Conservation (phyloP, 2,888 invertebrate species). For the Alcis repandata region DNA sequence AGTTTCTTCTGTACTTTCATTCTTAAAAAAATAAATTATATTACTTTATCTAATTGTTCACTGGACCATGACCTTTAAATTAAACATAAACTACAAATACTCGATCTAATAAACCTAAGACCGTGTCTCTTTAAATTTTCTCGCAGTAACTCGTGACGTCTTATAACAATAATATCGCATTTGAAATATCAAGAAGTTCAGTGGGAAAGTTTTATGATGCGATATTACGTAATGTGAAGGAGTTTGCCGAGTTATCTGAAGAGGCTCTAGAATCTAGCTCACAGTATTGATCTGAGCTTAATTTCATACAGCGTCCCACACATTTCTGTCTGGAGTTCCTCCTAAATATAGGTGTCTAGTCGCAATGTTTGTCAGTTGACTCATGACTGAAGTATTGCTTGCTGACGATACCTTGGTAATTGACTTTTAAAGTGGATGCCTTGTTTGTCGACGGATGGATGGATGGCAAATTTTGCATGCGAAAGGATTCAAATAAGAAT, state of each 20-base stretch:
- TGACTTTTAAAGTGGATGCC: constrained; percentile 14
- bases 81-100: background rate
- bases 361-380: constrained; percentile 8
- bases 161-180: background rate
- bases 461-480: constrained; percentile 1
- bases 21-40: too few relatives aligned
- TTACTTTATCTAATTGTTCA: background rate
- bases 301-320: constrained; percentile 17
- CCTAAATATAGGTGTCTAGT: background rate
- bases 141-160: background rate
- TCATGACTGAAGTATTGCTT: constrained; percentile 14
- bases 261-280: constrained; percentile 21
- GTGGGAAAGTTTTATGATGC: too few relatives aligned
- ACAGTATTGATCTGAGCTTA: constrained; percentile 26
- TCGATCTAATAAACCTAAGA: constrained; percentile 28
- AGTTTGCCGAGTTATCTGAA: too few relatives aligned
- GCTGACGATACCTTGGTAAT: constrained; percentile 10
- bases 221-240: background rate
- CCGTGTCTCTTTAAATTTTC: constrained; percentile 12
- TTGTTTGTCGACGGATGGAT: background rate
- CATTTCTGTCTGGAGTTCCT: constrained; percentile 17
- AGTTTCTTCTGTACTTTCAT: too few relatives aligned
- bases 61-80: constrained; percentile 21
- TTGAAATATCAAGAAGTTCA: too few relatives aligned
- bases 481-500: background rate